These are phyloP conservation scores for Mamestra configurata DNA, from an alignment of 1,140 invertebrate genomes.

Conservation along the genomic window DNA sequence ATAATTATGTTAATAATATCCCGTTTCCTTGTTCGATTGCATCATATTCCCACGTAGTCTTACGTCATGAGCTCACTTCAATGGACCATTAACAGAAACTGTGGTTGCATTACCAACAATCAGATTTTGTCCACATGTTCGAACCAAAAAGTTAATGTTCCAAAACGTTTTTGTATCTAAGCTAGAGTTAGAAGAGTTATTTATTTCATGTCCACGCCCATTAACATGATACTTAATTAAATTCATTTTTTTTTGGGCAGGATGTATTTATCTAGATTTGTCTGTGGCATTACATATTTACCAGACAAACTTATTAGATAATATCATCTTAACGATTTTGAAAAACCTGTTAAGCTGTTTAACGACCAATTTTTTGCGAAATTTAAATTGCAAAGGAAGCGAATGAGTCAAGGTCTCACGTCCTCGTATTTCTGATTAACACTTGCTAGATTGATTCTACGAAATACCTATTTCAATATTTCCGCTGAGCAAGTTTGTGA, in stretches of 20 bases:
- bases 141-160: constrained; percentile 30
- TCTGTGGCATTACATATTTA: neutral
- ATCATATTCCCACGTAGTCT: constrained; percentile 75
- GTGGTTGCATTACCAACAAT: constrained; percentile 55
- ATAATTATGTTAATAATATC: constrained; percentile 60
- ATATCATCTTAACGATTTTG: neutral
- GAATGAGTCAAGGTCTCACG: constrained; percentile 12
- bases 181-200: too few relatives aligned
- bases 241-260: neutral
- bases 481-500: constrained; percentile 61
- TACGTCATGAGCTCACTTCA: constrained; percentile 69
- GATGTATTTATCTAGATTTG: constrained; percentile 9
- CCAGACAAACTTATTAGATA: constrained; percentile 3
- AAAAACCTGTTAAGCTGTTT: constrained; percentile 14
- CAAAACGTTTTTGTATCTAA: constrained; percentile 12
- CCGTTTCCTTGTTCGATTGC: constrained; percentile 62
- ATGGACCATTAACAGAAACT: constrained; percentile 66
- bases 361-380: neutral
- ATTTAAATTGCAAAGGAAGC: neutral
- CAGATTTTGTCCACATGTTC: constrained; percentile 64
- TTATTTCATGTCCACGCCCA: neutral
- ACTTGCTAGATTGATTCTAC: constrained; percentile 53
- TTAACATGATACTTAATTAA: constrained; percentile 1
- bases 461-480: constrained; percentile 56
- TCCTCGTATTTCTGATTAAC: constrained; percentile 27